Conservation (phyloP, 2,113 vertebrate species). For the Ranitomeya variabilis region DNA sequence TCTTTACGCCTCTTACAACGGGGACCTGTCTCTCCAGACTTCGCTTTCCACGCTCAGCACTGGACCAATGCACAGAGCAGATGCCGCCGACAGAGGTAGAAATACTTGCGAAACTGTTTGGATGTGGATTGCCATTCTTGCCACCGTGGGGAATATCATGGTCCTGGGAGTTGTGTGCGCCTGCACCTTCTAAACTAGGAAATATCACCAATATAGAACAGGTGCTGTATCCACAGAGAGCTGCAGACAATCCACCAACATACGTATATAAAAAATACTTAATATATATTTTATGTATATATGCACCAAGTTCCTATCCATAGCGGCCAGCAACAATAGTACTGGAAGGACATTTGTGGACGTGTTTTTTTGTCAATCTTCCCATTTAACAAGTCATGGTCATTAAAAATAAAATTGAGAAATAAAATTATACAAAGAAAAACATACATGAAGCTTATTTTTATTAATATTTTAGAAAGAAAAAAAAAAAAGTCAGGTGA, state of each 20-base stretch:
- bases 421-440: neutral
- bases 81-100: neutral
- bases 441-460: neutral
- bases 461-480: neutral
- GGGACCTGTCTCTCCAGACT: conserved; percentile 75
- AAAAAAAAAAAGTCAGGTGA: neutral
- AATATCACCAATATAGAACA: neutral
- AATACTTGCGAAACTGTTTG: conserved; percentile 76
- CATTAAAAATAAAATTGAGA: neutral
- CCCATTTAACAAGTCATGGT: neutral
- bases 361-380: neutral
- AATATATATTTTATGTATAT: too few relatives aligned
- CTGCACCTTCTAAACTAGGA: conserved; percentile 34
- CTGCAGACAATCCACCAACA: too few relatives aligned
- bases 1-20: conserved; percentile 78
- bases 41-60: conserved; percentile 70
- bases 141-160: conserved; percentile 80
- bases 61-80: neutral
- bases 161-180: conserved; percentile 63
- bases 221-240: neutral
- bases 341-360: neutral
- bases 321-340: neutral
- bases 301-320: neutral
- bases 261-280: too few relatives aligned
- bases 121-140: conserved; percentile 80